These are phyloP conservation scores for Tilapia sparmanii DNA, from an alignment of 2,113 vertebrate species.

Conservation along the genomic window DNA sequence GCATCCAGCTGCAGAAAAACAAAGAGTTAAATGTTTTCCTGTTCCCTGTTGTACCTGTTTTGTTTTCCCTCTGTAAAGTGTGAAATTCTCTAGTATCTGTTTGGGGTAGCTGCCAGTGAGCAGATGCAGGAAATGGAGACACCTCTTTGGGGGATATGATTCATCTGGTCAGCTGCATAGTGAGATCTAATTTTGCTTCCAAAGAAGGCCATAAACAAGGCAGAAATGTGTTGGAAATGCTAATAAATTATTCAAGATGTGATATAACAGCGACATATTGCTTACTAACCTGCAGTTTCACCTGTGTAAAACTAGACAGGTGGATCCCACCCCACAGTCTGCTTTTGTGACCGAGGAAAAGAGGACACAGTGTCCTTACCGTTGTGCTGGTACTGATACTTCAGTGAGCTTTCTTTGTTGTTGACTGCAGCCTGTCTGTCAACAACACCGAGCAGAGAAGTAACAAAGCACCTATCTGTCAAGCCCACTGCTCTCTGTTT, in stretches of 20 bases:
- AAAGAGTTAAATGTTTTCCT: not conserved
- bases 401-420: not conserved
- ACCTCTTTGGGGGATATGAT: conserved; percentile 12
- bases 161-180: conserved; percentile 6
- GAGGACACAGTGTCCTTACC: not conserved
- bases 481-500: not conserved
- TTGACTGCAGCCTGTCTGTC: not conserved
- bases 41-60: not conserved
- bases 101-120: not conserved
- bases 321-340: not conserved
- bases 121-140: conserved; percentile 34
- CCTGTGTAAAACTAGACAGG: not conserved
- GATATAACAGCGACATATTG: not conserved
- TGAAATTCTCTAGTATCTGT: not conserved
- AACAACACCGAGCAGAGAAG: not conserved
- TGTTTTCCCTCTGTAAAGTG: not conserved
- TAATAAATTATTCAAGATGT: conserved; percentile 28
- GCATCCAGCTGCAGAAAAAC: not conserved
- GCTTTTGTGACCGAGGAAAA: not conserved
- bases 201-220: not conserved
- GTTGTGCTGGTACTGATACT: not conserved
- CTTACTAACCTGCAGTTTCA: not conserved
- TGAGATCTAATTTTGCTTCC: not conserved
- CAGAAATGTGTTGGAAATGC: not conserved
- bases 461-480: not conserved